Conservation (phyloP, 1,140 invertebrate species). For the Lepidotrigona ventralis region DNA sequence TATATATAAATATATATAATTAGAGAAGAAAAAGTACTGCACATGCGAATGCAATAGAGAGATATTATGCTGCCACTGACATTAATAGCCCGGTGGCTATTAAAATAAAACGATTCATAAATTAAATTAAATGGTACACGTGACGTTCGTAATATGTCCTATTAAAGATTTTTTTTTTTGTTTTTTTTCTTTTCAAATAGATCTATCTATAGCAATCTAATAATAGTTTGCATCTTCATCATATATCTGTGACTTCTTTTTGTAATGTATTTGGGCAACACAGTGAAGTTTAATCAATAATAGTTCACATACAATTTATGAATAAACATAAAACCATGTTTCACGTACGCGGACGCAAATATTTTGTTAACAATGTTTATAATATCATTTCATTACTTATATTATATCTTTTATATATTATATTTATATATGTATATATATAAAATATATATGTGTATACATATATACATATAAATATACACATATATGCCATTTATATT, state of each 20-base stretch:
- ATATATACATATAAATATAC: constrained; percentile 58
- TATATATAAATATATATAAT: not conserved
- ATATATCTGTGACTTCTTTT: constrained; percentile 41
- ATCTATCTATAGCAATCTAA: constrained; percentile 63
- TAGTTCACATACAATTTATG: constrained; percentile 71
- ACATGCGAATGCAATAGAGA: constrained; percentile 26
- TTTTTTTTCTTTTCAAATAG: constrained; percentile 27
- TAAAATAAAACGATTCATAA: constrained; percentile 57
- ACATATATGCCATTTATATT: constrained; percentile 59
- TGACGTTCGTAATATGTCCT: constrained; percentile 52
- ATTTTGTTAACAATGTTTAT: constrained; percentile 76
- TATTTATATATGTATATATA: constrained; percentile 30
- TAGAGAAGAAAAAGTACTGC: constrained; percentile 9
- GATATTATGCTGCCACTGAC: constrained; percentile 64
- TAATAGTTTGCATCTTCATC: constrained; percentile 42
- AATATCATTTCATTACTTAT: constrained; percentile 65
- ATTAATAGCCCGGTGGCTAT: constrained; percentile 54
- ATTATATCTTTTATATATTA: constrained; percentile 45
- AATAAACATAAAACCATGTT: constrained; percentile 69
- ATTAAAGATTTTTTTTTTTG: constrained; percentile 40
- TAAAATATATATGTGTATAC: constrained; percentile 43
- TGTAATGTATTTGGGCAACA: constrained; percentile 63
- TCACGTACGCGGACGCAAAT: constrained; percentile 74
- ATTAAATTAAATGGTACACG: constrained; percentile 61
- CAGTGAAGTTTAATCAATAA: constrained; percentile 66